These are phyloP conservation scores for Notodonta dromedarius DNA, from an alignment of 2,888 invertebrate genomes.

Conservation along the genomic window DNA sequence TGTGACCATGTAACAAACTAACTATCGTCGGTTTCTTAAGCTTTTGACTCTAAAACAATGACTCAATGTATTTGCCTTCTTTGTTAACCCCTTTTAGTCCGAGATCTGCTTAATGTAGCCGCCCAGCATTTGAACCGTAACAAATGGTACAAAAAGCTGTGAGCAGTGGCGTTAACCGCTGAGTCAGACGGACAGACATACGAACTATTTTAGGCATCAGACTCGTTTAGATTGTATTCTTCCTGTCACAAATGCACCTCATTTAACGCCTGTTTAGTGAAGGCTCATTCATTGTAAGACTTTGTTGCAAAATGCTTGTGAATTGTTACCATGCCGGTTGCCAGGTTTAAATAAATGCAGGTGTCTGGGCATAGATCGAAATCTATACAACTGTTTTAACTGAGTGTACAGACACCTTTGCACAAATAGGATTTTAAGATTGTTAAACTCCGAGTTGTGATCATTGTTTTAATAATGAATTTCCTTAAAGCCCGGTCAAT, in stretches of 20 bases:
- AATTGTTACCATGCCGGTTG: too few relatives aligned
- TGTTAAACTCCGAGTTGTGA: too few relatives aligned
- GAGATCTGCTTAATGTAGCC: not conserved
- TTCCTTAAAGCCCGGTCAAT: not conserved
- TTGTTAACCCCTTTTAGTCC: not conserved
- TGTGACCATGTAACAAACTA: too few relatives aligned
- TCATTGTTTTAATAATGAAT: constrained; percentile 4
- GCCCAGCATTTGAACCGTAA: constrained; percentile 14
- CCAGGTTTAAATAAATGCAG: too few relatives aligned
- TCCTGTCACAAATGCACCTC: constrained; percentile 36
- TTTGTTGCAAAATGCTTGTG: not conserved
- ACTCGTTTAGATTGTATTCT: constrained; percentile 34
- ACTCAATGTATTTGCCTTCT: not conserved
- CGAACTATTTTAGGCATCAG: constrained; percentile 47
- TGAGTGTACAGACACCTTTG: too few relatives aligned
- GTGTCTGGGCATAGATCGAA: too few relatives aligned
- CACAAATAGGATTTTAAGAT: too few relatives aligned
- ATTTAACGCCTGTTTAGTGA: constrained; percentile 12
- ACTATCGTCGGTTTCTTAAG: not conserved
- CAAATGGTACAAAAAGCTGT: constrained; percentile 29
- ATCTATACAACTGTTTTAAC: too few relatives aligned
- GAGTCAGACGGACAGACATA: constrained; percentile 45
- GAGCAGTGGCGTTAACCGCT: constrained; percentile 39
- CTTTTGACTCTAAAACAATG: not conserved
- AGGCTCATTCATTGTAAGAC: constrained; percentile 6